These are phyloP conservation scores for Orbicella faveolata DNA, from an alignment of 64 coral and sea anemone genomes.

Conservation along the genomic window DNA sequence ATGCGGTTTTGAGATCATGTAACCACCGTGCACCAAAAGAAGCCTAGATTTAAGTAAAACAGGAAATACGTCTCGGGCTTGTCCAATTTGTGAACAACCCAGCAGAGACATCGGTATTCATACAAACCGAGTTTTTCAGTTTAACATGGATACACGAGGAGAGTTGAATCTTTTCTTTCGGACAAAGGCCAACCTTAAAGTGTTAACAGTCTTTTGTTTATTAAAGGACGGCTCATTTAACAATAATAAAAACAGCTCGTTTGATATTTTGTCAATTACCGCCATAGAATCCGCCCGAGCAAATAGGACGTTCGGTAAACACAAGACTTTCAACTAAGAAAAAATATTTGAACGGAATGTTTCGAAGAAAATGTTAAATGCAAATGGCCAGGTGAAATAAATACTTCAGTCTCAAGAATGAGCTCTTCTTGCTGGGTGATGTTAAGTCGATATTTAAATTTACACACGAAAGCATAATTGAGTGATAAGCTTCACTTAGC, in stretches of 20 bases:
- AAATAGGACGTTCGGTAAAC: background rate
- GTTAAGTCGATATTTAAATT: background rate
- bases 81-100: background rate
- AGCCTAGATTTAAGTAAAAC: background rate
- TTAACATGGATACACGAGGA: background rate
- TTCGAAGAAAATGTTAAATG: background rate
- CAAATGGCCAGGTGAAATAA: background rate
- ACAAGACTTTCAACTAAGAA: background rate
- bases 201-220: slow-evolving; percentile 29
- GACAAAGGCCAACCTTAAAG: background rate
- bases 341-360: background rate
- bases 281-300: background rate
- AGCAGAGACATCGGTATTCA: background rate
- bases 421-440: too few relatives aligned
- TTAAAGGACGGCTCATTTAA: background rate
- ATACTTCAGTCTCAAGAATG: background rate
- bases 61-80: background rate
- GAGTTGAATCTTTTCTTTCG: background rate
- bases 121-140: background rate
- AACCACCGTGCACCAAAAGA: background rate
- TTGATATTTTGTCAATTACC: slow-evolving; percentile 14
- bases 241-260: background rate
- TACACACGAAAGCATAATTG: background rate
- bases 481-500: slow-evolving; percentile 18
- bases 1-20: background rate